These are phyloP conservation scores for Metaphire vulgaris DNA, from an alignment of 1,140 invertebrate species.

Conservation along the genomic window DNA sequence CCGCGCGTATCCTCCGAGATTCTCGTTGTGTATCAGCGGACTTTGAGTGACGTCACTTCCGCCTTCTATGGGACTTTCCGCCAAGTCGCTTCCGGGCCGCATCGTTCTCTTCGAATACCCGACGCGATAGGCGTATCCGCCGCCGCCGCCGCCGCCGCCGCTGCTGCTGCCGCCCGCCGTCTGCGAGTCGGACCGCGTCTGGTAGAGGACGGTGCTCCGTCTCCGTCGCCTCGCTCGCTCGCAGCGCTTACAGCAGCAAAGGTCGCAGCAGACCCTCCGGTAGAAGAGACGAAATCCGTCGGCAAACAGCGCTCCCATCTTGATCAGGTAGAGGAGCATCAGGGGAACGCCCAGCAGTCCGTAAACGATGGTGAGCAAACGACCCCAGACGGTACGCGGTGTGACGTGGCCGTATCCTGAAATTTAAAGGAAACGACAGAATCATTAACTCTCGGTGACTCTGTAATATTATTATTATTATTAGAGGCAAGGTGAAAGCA, in stretches of 20 bases:
- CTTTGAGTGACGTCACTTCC: background rate
- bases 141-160: too few relatives aligned
- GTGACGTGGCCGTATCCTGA: constrained; percentile 94
- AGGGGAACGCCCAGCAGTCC: constrained; percentile 77
- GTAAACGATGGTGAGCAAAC: constrained; percentile 77
- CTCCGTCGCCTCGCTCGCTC: background rate
- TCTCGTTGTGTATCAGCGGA: background rate
- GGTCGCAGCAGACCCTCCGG: constrained; percentile 31
- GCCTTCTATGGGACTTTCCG: background rate
- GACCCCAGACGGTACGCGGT: constrained; percentile 74
- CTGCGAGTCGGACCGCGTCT: background rate
- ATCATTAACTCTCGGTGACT: too few relatives aligned
- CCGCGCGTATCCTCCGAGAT: background rate
- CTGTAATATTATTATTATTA: too few relatives aligned
- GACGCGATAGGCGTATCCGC: background rate
- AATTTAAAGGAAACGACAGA: too few relatives aligned
- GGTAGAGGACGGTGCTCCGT: background rate
- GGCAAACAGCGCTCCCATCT: constrained; percentile 58
- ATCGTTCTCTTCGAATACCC: background rate
- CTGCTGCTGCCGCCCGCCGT: background rate
- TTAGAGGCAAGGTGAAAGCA: constrained; percentile 36
- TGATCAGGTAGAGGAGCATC: constrained; percentile 76
- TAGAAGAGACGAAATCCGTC: constrained; percentile 36
- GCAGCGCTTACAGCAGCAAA: constrained; percentile 28
- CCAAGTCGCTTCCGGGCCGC: background rate